These are phyloP conservation scores for Stenurella melanura DNA, from an alignment of 2,888 invertebrate genomes.

Conservation along the genomic window DNA sequence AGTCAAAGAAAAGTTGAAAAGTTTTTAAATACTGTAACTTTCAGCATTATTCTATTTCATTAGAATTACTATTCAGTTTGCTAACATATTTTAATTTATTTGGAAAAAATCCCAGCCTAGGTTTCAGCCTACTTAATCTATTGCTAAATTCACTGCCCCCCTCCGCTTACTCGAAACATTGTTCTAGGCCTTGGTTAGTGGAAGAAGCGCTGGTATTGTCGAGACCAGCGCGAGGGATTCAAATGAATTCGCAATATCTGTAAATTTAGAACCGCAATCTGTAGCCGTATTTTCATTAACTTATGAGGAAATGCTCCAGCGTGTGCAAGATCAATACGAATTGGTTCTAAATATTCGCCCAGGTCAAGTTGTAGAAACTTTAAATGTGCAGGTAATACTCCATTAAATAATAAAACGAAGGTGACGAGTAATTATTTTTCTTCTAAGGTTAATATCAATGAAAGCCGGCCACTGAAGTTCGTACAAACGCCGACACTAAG, in stretches of 20 bases:
- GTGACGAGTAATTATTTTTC: not conserved
- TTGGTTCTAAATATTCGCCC: conserved; percentile 82
- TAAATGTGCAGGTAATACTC: conserved; percentile 75
- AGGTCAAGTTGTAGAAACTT: conserved; percentile 79
- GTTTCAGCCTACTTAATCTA: no score
- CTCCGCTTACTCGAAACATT: conserved; percentile 36
- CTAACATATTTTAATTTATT: no score
- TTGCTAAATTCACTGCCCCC: no score
- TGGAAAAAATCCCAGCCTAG: no score
- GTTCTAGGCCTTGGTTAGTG: conserved; percentile 75
- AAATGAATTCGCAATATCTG: conserved; percentile 80
- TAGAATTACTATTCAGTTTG: no score
- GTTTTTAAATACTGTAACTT: no score
- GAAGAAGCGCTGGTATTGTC: conserved; percentile 79
- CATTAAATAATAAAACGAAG: not conserved
- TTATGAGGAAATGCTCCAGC: conserved; percentile 82
- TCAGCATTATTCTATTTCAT: no score
- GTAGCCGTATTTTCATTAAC: conserved; percentile 81
- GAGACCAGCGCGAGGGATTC: conserved; percentile 81
- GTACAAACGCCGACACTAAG: conserved; percentile 80
- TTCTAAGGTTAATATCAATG: conserved; percentile 77
- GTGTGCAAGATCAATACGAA: conserved; percentile 81
- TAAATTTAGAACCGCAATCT: conserved; percentile 79
- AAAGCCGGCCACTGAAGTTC: conserved; percentile 77
- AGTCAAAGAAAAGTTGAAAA: no score